phyloP scores from a whole-genome alignment of 2,113 vertebrate species.

The Scalopus aquaticus region DNA sequence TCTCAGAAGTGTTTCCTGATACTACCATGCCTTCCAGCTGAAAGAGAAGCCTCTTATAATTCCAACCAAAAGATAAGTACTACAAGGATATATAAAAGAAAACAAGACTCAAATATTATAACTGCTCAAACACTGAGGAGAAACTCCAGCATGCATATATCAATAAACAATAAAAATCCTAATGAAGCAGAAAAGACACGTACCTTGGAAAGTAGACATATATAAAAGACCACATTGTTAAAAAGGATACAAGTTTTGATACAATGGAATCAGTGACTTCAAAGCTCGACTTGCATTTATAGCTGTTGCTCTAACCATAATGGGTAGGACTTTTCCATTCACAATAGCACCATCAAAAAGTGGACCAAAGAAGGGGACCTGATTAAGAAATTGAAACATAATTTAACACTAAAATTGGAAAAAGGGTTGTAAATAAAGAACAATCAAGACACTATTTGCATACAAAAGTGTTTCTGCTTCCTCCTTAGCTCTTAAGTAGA shows the following conservation, averaged over 20 bases:
- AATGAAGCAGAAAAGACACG: conserved; percentile 60
- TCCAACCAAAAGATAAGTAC: not conserved
- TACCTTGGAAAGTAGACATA: conserved; percentile 50
- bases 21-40: not conserved
- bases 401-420: conserved; percentile 73
- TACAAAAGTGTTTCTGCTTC: conserved; percentile 46
- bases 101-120: conserved; percentile 15
- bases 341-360: conserved; percentile 99
- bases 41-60: not conserved
- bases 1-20: conserved; percentile 44
- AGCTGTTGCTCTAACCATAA: conserved; percentile 97
- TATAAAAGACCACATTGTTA: not conserved
- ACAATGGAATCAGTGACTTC: conserved; percentile 97
- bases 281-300: conserved; percentile 98
- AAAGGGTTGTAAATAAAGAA: conserved; percentile 79
- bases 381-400: conserved; percentile 82
- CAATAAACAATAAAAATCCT: conserved; percentile 16
- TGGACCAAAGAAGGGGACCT: conserved; percentile 99
- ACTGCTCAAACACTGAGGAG: conserved; percentile 17
- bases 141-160: conserved; percentile 6
- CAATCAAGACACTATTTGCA: conserved; percentile 77
- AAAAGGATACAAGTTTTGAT: conserved; percentile 99
- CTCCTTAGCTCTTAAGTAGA: conserved; percentile 67
- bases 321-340: conserved; percentile 97
- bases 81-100: conserved; percentile 44